Percentiles rank a stretch among this genome's conserved stretches.
Conservation (phyloP, 2,888 invertebrate genomes). For the Vannuccia rotundouncinata region DNA sequence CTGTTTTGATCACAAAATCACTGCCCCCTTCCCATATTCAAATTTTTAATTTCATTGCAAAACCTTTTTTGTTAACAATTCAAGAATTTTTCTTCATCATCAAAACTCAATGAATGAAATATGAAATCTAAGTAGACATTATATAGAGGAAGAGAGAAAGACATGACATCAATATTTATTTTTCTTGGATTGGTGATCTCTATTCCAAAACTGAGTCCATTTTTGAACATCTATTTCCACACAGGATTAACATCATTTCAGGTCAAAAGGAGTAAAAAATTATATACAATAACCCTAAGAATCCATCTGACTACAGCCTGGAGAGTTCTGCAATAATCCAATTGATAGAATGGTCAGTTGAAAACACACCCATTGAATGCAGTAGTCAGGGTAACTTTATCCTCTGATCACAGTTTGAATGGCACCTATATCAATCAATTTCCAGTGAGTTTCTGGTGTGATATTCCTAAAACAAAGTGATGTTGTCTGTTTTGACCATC, state of each 20-base stretch:
- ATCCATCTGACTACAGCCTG: slow-evolving; percentile 37
- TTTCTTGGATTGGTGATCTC: slow-evolving; percentile 30
- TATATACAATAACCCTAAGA: slow-evolving; percentile 39
- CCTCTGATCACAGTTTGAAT: slow-evolving; percentile 40
- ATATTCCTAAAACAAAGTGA: slow-evolving; percentile 37
- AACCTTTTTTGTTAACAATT: no score
- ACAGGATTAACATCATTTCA: not conserved
- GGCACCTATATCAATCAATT: slow-evolving; percentile 40
- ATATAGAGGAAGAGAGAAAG: no score
- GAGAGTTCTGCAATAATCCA: slow-evolving; percentile 33
- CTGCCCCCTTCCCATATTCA: no score
- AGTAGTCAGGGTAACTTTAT: slow-evolving; percentile 35
- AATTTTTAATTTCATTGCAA: no score
- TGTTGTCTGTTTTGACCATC: slow-evolving; percentile 38
- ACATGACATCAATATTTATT: no score
- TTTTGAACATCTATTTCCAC: not conserved
- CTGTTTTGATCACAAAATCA: no score
- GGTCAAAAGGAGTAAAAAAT: slow-evolving; percentile 32
- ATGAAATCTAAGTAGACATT: no score
- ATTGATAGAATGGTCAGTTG: slow-evolving; percentile 37
- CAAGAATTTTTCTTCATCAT: no score
- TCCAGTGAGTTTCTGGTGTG: slow-evolving; percentile 31
- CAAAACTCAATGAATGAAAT: no score
- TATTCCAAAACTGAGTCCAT: not conserved
- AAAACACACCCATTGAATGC: slow-evolving; percentile 38